A percentile compares a stretch with the other conserved stretches of the same genome.
phyloP scores from a whole-genome alignment of 2,113 vertebrate genomes.

The Calonectris borealis region DNA sequence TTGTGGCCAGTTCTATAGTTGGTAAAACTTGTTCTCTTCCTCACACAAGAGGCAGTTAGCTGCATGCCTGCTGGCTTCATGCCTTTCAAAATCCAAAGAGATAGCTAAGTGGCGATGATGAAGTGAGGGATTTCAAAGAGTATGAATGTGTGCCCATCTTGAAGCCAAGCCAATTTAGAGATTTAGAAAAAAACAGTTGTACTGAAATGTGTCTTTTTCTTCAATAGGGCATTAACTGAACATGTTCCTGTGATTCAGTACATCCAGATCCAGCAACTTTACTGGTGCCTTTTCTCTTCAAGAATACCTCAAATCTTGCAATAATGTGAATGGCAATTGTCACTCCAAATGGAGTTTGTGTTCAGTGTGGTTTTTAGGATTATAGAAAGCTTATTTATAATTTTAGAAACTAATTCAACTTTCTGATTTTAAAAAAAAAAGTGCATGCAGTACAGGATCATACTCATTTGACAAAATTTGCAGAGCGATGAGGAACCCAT shows the following conservation, averaged over 20 bases:
- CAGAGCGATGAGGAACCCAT: background rate
- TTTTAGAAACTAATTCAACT: conserved; percentile 26
- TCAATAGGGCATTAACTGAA: conserved; percentile 63
- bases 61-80: background rate
- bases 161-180: background rate
- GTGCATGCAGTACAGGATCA: background rate
- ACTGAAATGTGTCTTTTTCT: conserved; percentile 54
- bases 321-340: conserved; percentile 69
- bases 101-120: background rate
- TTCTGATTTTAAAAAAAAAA: background rate
- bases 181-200: background rate
- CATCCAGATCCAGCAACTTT: background rate
- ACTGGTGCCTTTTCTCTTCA: conserved; percentile 17
- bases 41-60: background rate
- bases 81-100: background rate
- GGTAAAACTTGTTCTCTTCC: background rate
- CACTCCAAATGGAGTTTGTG: conserved; percentile 29
- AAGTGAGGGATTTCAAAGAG: background rate
- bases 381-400: conserved; percentile 18
- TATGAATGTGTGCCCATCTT: background rate
- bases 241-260: background rate
- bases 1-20: background rate
- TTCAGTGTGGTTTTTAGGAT: conserved; percentile 53
- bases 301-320: conserved; percentile 61
- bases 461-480: conserved; percentile 22